Evolutionary conservation across 2,797 vertebrate species (phyloP).

Genomic region (Tokudaia muenninki): DNA sequence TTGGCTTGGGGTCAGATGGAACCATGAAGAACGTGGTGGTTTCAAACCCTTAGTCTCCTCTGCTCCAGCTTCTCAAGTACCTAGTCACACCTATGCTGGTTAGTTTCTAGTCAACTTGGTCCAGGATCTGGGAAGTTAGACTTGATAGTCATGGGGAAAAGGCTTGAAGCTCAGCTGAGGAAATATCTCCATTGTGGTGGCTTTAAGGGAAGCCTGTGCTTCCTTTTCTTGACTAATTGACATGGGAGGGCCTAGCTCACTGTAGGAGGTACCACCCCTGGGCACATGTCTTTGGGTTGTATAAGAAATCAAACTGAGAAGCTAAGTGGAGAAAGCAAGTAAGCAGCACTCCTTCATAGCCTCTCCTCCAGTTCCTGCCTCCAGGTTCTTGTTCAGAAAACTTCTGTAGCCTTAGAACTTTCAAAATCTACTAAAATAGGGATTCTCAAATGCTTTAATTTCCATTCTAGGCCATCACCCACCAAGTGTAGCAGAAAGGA

Average conservation of each 20-base stretch:
- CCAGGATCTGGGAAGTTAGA: neutral
- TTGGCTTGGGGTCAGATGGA: neutral
- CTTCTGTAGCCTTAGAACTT: too few relatives aligned
- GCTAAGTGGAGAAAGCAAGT: neutral
- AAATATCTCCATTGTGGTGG: neutral
- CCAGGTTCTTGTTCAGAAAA: too few relatives aligned
- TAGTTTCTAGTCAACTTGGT: neutral
- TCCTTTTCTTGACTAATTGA: neutral
- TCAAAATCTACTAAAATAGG: too few relatives aligned
- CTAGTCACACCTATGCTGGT: neutral
- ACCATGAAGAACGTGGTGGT: neutral
- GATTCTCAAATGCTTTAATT: too few relatives aligned
- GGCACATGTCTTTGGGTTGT: neutral
- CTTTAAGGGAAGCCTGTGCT: neutral
- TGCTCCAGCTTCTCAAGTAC: neutral
- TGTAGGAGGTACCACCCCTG: too few relatives aligned
- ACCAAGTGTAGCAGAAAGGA: too few relatives aligned
- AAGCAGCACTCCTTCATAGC: neutral
- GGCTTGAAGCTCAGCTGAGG: neutral
- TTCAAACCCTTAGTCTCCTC: neutral
- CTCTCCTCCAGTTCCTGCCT: neutral
- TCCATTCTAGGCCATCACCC: too few relatives aligned
- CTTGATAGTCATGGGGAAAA: neutral
- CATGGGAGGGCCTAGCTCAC: too few relatives aligned
- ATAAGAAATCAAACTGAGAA: neutral